Evolutionary conservation across 1,140 invertebrate species (phyloP), one percentile per base, ranked within the genome.

Genomic region (Melipona quadrifasciata): DNA sequence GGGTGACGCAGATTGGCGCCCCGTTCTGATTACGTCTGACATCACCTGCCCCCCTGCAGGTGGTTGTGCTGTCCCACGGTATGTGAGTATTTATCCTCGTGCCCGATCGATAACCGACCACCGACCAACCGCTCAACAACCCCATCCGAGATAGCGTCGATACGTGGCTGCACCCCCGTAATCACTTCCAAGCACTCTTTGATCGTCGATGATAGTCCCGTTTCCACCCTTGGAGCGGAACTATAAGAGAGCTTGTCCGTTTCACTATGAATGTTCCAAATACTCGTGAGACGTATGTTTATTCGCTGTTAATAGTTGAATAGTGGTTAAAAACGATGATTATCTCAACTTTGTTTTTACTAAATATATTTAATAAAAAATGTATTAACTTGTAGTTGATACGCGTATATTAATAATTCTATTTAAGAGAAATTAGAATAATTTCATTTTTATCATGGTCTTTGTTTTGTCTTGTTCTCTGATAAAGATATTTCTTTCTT

Each of bases 11-110:
- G 89, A 92, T 92, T 91, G 89, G 88, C 89, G 89, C 92, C 92
- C 90, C 84, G 91, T 86, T 91, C 88, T 91, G 92, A 93, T 93
- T 91, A 92, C 82, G 87, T 84, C 80, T 84, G 84, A 82, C 88
- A 92, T 90, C 93, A 94, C 93, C 93, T 94, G 93, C 92, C 92
- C 93, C 85, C 85, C 91, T 87, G 92, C 93, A 94, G 93, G 93
- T 93, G 93, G 90, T 92, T 92, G 86, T 58, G 6, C 78, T 84
- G 87, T 89, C 89, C 86, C 87, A 88, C 85, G 73, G 82, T 80
- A 82, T 34, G 31, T 27, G 88, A 88, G 89, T 91, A 93, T 93
- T 90, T 91, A 90, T 92, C 90, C 91, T 90, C 82, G 31, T 72
- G 67, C 77, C 72, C 73, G 86, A 86, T 87, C 90, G 88, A 91